Conservation (phyloP, 2,113 vertebrate species). For the Salvelinus alpinus region DNA sequence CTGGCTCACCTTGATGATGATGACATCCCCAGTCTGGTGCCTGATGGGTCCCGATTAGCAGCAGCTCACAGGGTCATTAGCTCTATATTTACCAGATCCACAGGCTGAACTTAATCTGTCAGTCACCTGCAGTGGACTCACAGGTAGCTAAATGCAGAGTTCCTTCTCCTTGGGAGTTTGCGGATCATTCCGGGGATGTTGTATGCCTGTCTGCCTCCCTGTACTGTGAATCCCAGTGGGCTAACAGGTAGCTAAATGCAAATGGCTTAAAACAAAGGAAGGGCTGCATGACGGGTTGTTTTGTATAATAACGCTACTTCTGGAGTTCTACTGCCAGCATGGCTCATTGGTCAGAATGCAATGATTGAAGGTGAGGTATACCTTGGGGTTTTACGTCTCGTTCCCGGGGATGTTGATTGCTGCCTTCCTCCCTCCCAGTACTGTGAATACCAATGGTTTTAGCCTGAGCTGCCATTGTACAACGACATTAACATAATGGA, state of each 20-base stretch:
- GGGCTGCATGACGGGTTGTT: too few species aligned
- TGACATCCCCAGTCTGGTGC: background rate
- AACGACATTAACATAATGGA: constrained; percentile 46
- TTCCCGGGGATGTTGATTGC: background rate
- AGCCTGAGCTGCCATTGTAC: constrained; percentile 34
- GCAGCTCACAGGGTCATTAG: background rate
- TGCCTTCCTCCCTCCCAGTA: constrained; percentile 15
- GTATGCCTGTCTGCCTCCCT: too few species aligned
- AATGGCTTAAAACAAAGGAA: too few species aligned
- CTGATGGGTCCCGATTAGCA: background rate
- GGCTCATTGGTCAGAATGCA: too few species aligned
- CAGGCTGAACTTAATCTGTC: background rate
- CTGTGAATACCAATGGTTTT: constrained; percentile 60
- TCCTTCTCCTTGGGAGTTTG: background rate
- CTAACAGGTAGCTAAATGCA: too few species aligned
- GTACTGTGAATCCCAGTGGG: too few species aligned
- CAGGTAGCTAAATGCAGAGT: background rate
- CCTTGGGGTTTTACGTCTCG: too few species aligned
- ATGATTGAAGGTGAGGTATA: too few species aligned
- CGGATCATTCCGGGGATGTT: too few species aligned
- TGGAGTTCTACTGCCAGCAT: too few species aligned
- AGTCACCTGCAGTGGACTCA: background rate
- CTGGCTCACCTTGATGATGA: too few species aligned
- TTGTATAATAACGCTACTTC: too few species aligned
- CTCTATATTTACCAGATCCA: background rate